These are phyloP conservation scores for Dexiosoma caninum DNA, from an alignment of 2,888 invertebrate genomes.

Conservation along the genomic window DNA sequence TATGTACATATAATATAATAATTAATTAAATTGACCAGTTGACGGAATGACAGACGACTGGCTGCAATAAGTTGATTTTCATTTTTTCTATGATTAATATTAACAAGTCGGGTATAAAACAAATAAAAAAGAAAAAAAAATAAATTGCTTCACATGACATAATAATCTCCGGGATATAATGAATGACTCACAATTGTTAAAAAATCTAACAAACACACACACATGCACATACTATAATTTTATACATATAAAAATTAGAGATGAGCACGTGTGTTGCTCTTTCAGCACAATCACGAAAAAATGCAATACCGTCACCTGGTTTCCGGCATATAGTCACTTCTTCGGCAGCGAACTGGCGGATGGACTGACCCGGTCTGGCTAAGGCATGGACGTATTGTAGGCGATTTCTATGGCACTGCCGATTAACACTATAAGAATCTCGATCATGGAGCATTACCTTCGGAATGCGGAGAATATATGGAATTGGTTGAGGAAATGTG, in stretches of 20 bases:
- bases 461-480: no score
- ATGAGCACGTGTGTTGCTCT: not conserved
- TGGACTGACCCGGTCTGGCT: no score
- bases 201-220: not conserved
- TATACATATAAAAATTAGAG: not conserved
- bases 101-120: constrained; percentile 4
- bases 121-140: constrained; percentile 1
- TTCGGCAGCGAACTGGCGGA: no score
- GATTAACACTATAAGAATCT: no score
- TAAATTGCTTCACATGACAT: constrained; percentile 38
- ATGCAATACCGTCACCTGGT: no score
- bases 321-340: no score
- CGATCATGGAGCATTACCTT: no score
- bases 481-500: no score
- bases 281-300: not conserved
- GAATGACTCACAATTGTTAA: constrained; percentile 14
- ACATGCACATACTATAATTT: not conserved
- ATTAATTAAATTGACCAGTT: not conserved
- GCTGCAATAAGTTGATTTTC: constrained; percentile 1
- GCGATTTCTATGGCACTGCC: no score
- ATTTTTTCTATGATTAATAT: not conserved
- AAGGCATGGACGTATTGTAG: no score
- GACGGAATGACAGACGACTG: not conserved
- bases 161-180: constrained; percentile 25
- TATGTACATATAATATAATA: no score